phyloP scores from a whole-genome alignment of 2,888 invertebrate genomes.

The Pycnomerus fuliginosus region DNA sequence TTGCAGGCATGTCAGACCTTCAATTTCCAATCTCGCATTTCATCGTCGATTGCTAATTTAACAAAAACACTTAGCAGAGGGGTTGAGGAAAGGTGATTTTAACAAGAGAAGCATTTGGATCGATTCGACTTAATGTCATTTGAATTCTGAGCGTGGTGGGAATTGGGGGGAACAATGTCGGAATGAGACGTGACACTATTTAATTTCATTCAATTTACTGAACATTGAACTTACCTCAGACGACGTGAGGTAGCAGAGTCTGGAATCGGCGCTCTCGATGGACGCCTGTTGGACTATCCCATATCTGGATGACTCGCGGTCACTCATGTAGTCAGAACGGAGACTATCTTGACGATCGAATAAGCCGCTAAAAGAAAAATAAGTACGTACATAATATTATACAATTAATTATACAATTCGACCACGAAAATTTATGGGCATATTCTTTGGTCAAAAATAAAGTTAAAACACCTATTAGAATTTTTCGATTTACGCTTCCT shows the following conservation, averaged over 20 bases:
- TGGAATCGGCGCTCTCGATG: slow-evolving; percentile 90
- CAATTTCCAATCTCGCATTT: too few species aligned
- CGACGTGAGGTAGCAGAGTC: slow-evolving; percentile 90
- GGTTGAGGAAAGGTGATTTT: slow-evolving; percentile 5
- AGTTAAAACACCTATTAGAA: too few species aligned
- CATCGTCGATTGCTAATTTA: too few species aligned
- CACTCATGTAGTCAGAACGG: slow-evolving; percentile 87
- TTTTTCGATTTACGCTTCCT: too few species aligned
- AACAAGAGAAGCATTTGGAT: slow-evolving; percentile 7
- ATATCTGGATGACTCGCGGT: slow-evolving; percentile 79
- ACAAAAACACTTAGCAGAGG: too few species aligned
- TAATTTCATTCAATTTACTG: too few species aligned
- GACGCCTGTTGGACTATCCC: slow-evolving; percentile 93
- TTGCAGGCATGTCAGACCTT: too few species aligned
- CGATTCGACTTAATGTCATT: slow-evolving; percentile 14
- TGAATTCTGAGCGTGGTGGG: slow-evolving; percentile 8
- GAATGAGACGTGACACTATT: slow-evolving; percentile 4
- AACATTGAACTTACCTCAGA: slow-evolving; percentile 92
- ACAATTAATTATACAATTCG: too few species aligned
- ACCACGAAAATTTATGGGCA: too few species aligned
- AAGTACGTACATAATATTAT: too few species aligned
- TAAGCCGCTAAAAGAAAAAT: slow-evolving; percentile 63
- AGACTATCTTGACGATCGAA: slow-evolving; percentile 89
- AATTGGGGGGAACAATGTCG: slow-evolving; percentile 6
- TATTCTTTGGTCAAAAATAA: too few species aligned